Conservation (phyloP, 2,113 vertebrate genomes). For the Probosciger aterrimus region DNA sequence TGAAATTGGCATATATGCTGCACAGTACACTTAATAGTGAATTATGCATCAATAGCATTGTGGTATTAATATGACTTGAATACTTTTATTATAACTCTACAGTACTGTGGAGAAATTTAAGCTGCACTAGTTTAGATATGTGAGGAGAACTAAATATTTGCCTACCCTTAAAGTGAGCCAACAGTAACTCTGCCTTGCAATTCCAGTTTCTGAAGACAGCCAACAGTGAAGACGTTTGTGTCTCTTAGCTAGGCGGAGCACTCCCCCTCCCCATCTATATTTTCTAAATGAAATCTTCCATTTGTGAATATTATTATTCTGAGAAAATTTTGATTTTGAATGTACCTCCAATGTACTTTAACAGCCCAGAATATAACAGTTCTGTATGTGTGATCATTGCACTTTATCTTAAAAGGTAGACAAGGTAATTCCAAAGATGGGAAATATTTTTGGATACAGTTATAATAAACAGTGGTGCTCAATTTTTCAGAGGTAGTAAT, state of each 20-base stretch:
- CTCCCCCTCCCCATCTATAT: neutral
- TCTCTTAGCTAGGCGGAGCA: neutral
- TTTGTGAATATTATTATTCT: neutral
- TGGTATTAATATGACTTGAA: neutral
- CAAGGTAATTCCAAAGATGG: neutral
- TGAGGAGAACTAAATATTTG: neutral
- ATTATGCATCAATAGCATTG: rapidly evolving
- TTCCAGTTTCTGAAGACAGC: neutral
- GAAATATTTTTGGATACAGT: neutral
- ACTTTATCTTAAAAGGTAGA: neutral
- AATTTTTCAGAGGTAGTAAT: neutral
- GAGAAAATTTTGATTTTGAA: neutral
- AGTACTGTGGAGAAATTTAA: neutral
- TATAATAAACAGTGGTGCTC: neutral
- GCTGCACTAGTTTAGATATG: neutral
- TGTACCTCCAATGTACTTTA: neutral
- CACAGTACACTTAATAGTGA: neutral
- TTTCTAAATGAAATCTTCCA: neutral
- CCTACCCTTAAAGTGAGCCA: neutral
- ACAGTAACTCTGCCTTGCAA: neutral
- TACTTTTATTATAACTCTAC: neutral
- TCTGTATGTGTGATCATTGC: neutral
- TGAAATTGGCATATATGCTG: neutral
- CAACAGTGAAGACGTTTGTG: neutral
- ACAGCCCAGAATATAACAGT: neutral